A percentile compares a stretch with the other conserved stretches of the same genome.
Evolutionary conservation across 2,888 invertebrate species (phyloP).

Genomic region (Acleris laterana): DNA sequence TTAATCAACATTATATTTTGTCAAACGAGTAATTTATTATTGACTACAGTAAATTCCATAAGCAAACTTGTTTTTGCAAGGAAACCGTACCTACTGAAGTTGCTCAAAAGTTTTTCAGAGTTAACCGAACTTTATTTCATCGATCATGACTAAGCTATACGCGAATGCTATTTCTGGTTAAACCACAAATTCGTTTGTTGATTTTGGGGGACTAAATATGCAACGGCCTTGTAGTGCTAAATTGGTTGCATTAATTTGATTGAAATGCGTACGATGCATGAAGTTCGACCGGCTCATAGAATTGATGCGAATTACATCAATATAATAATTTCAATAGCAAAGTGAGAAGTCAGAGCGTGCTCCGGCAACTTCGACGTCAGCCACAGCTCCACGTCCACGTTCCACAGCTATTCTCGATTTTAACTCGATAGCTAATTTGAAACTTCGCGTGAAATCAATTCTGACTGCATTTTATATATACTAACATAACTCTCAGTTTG

Average conservation of each 20-base stretch:
- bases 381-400: background rate
- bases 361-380: conserved; percentile 27
- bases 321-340: conserved; percentile 29
- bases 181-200: background rate
- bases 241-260: background rate
- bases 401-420: conserved; percentile 9
- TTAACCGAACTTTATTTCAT: conserved; percentile 16
- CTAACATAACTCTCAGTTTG: too few species aligned
- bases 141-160: conserved; percentile 16
- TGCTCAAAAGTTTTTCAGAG: conserved; percentile 7
- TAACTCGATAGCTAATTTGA: conserved; percentile 17
- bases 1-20: background rate
- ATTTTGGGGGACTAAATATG: background rate
- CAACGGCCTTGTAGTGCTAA: background rate
- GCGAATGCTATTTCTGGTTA: background rate
- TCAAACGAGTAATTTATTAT: background rate
- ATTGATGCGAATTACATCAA: conserved; percentile 1
- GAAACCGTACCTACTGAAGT: conserved; percentile 5
- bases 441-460: conserved; percentile 2
- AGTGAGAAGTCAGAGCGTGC: conserved; percentile 16
- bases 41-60: background rate
- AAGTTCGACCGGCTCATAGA: background rate
- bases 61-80: conserved; percentile 16
- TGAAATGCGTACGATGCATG: background rate
- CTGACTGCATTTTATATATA: background rate